Evolutionary conservation across 2,797 vertebrate species (phyloP), one percentile per base, ranked within the genome.

Genomic region (Takifugu rubripes): DNA sequence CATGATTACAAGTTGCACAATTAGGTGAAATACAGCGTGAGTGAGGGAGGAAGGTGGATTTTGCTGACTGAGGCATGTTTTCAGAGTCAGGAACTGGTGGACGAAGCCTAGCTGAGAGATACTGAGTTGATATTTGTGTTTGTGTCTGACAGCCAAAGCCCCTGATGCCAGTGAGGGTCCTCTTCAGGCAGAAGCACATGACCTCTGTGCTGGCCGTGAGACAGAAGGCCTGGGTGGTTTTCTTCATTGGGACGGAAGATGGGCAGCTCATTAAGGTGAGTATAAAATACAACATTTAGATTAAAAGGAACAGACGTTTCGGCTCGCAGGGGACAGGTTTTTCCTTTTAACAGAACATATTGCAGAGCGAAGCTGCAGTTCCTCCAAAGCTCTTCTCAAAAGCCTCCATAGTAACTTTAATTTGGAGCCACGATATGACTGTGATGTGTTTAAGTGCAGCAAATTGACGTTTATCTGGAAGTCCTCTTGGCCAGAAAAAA

Each of bases 251-350:
- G 44, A 92, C 90, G 1, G 52, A 45, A 62, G 83, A 90, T n/a
- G 90, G 91, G 1, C 88, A 91, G 65, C 70, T 92, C 31, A 85
- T 91, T 4, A 89, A 91, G 89, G 91, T 92, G 57, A n/a, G 72
- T 56, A 0, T 12, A 29, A 6, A 14, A 25, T 0, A 31, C 1
- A 52, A 47, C 45, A 47, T 42, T 5, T 42, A 43, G 12, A 29
- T 5, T 2, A 33, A n/a, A 26, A 33, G 10, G 6, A 12, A 1
- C 10, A 17, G 2, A 3, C 7, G 33, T 15, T 56, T 12, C 15
- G 9, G 11, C 11, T 44, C 10, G 7, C 11, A 54, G 31, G 31
- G 3, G 21, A 15, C 15, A 2, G 3, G 36, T 21, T 31, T 56
- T 31, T 14, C n/a, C 43, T n/a, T 17, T 44, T 8, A 44, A 44